phyloP scores from a whole-genome alignment of 2,113 vertebrate species.

The Sminthopsis crassicaudata region DNA sequence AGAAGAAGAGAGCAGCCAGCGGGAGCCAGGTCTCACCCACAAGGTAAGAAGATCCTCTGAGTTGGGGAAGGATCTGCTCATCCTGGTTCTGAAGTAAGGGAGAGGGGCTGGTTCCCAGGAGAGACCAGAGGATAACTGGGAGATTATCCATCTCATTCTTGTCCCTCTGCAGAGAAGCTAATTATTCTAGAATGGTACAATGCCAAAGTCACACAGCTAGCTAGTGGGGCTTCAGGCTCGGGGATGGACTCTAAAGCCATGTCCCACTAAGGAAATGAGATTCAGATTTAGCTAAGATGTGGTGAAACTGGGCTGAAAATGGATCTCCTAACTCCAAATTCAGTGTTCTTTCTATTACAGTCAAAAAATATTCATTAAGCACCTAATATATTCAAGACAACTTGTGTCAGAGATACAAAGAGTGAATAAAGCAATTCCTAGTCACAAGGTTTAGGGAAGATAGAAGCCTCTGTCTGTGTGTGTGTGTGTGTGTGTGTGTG shows the following conservation, averaged over 20 bases:
- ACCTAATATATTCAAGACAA: neutral
- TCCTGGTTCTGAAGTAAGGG: neutral
- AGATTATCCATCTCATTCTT: neutral
- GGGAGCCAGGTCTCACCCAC: constrained; percentile 85
- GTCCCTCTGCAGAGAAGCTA: neutral
- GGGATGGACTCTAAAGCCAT: neutral
- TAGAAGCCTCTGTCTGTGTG: too few species aligned
- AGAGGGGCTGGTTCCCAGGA: neutral
- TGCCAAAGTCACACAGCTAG: fast-evolving
- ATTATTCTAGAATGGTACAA: neutral
- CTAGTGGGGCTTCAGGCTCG: neutral
- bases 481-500: too few species aligned
- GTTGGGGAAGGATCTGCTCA: neutral
- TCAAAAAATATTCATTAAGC: neutral
- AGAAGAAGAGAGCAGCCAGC: constrained; percentile 88
- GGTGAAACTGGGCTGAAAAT: neutral
- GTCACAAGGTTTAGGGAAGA: neutral
- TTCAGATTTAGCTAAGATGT: neutral
- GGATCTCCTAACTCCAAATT: neutral
- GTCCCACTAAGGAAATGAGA: neutral
- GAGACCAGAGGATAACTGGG: neutral
- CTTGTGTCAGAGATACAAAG: neutral
- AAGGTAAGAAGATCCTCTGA: constrained; percentile 85
- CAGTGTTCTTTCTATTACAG: neutral
- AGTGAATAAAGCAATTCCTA: neutral